phyloP scores from a whole-genome alignment of 2,113 vertebrate species.

The Setophaga coronata region DNA sequence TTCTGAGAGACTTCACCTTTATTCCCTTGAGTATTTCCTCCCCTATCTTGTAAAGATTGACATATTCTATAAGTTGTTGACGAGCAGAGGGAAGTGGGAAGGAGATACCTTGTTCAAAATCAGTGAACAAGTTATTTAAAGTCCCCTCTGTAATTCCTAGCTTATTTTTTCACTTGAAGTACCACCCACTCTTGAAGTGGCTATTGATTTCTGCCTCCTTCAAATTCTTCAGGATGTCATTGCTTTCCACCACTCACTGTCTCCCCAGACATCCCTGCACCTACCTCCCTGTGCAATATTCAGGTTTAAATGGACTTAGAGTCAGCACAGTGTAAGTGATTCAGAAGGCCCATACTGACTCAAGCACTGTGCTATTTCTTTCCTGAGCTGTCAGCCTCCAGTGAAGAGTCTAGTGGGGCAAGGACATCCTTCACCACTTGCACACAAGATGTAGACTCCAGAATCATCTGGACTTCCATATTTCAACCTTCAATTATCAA shows the following conservation, averaged over 20 bases:
- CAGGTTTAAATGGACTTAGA: not conserved
- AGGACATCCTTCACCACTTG: not conserved
- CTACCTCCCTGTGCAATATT: not conserved
- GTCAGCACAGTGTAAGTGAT: not conserved
- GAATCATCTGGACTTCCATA: not conserved
- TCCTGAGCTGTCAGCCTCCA: not conserved
- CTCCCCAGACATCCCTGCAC: fast-evolving
- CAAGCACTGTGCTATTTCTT: fast-evolving
- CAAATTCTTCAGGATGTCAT: not conserved
- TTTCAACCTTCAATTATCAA: not conserved
- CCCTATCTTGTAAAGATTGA: not conserved
- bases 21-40: not conserved
- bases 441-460: not conserved
- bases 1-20: not conserved
- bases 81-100: not conserved
- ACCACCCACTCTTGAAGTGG: not conserved
- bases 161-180: not conserved
- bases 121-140: not conserved
- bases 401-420: fast-evolving
- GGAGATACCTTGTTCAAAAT: not conserved
- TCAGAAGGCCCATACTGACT: not conserved
- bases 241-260: not conserved
- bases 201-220: not conserved
- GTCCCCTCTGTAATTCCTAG: not conserved
- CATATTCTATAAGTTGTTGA: not conserved